Evolutionary conservation across 2,888 invertebrate genomes (phyloP).

Genomic region (Limnephilus lunatus): DNA sequence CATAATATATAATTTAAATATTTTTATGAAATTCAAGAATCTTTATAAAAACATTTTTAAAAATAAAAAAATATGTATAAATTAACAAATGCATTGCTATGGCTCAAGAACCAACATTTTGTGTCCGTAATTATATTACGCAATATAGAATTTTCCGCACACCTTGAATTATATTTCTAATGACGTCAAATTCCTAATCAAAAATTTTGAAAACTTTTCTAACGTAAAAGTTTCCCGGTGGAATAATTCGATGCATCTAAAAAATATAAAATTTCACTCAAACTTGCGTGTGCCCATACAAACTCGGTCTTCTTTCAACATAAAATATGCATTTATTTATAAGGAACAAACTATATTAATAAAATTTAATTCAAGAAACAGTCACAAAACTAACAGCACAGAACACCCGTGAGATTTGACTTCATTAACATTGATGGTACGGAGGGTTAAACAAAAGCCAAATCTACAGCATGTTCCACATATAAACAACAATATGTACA

Average conservation of each 20-base stretch:
- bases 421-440: not conserved
- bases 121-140: not conserved
- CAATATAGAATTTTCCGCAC: not conserved
- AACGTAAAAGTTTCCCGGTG: not conserved
- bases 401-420: not conserved
- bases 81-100: not conserved
- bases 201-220: not conserved
- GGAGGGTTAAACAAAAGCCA: not conserved
- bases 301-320: not conserved
- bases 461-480: not conserved
- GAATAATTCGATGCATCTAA: not conserved
- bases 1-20: not conserved
- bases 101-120: not conserved
- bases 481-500: not conserved
- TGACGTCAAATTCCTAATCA: not conserved
- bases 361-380: not conserved
- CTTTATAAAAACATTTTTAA: not conserved
- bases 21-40: not conserved
- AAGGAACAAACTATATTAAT: not conserved
- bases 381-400: not conserved
- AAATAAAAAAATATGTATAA: not conserved
- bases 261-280: not conserved
- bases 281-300: not conserved
- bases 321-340: not conserved
- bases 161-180: not conserved